Conservation (phyloP, 2,797 vertebrate species). For the Oceanodroma leucorhoa region DNA sequence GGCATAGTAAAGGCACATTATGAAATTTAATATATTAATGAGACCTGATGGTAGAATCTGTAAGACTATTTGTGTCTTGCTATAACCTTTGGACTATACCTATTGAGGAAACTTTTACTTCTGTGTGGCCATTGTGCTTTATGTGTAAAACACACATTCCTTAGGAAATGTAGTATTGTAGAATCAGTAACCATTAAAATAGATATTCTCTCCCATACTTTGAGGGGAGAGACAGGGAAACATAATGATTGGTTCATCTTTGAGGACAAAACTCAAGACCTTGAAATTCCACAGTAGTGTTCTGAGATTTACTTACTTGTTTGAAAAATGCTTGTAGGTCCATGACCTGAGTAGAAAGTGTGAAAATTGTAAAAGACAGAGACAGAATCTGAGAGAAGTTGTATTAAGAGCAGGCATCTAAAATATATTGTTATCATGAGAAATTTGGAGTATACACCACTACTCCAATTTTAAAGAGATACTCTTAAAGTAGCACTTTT, state of each 20-base stretch:
- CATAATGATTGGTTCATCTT: not conserved
- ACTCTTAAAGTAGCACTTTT: not conserved
- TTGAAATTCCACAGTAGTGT: not conserved
- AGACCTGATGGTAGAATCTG: not conserved
- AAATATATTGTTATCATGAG: not conserved
- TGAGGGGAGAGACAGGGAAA: not conserved
- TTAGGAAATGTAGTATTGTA: not conserved
- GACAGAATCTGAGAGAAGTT: not conserved
- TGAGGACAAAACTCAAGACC: not conserved
- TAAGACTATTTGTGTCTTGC: not conserved
- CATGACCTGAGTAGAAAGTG: not conserved
- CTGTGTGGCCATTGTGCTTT: not conserved
- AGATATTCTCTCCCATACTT: not conserved
- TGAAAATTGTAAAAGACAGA: not conserved
- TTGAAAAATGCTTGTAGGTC: not conserved
- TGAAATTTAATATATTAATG: not conserved
- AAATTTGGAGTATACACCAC: not conserved
- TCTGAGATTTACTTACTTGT: not conserved
- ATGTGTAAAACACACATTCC: not conserved
- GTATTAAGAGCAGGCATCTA: not conserved
- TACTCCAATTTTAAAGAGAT: not conserved
- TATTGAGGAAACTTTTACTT: not conserved
- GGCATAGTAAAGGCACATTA: not conserved
- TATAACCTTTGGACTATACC: not conserved
- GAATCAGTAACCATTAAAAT: not conserved